phyloP scores from a whole-genome alignment of 1,140 invertebrate species.

The Caerostris extrusa region DNA sequence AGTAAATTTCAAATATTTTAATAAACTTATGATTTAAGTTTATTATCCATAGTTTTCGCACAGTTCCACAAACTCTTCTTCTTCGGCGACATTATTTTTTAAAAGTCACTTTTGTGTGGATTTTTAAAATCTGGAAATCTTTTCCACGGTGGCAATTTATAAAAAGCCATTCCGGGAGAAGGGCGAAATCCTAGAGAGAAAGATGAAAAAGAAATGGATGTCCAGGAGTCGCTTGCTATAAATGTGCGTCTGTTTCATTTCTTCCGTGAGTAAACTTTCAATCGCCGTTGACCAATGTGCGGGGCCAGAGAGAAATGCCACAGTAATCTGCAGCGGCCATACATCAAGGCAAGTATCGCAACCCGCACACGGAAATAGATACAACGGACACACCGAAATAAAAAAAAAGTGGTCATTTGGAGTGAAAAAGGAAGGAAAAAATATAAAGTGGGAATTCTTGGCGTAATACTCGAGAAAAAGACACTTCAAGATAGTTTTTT shows the following conservation, averaged over 20 bases:
- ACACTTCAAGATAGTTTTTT: not conserved
- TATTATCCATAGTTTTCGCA: too few species aligned
- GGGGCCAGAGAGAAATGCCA: conserved; percentile 53
- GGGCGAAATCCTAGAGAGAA: not conserved
- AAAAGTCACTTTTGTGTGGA: too few species aligned
- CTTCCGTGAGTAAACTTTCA: conserved; percentile 70
- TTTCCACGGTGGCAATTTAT: not conserved
- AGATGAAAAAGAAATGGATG: not conserved
- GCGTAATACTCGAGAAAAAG: conserved; percentile 63
- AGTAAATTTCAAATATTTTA: too few species aligned
- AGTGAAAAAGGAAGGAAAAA: conserved; percentile 45
- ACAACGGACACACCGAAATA: not conserved
- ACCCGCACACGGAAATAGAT: conserved; percentile 42
- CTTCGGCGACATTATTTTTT: too few species aligned
- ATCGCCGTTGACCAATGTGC: conserved; percentile 60
- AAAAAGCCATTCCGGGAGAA: not conserved
- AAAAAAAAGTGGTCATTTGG: conserved; percentile 68
- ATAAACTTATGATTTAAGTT: too few species aligned
- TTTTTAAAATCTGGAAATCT: not conserved
- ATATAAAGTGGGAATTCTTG: conserved; percentile 17
- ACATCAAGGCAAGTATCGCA: conserved; percentile 63
- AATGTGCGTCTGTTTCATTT: conserved; percentile 46
- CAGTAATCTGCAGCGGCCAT: conserved; percentile 46
- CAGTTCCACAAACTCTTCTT: too few species aligned
- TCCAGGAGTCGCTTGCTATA: not conserved